Conservation (phyloP, 2,113 vertebrate species). For the Neodon shergylaensis region DNA sequence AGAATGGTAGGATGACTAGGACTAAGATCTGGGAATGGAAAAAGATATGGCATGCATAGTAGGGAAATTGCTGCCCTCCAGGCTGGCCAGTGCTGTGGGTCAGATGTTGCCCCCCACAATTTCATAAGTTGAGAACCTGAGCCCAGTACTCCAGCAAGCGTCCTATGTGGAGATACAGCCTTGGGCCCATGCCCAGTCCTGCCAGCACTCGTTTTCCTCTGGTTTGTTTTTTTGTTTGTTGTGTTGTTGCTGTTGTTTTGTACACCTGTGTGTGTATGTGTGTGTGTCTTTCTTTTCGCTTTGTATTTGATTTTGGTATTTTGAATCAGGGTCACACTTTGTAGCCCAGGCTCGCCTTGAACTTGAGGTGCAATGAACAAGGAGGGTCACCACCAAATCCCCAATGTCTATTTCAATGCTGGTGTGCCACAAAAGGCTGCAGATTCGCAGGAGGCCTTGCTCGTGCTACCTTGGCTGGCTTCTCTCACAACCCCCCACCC, state of each 20-base stretch:
- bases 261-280: not conserved
- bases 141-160: not conserved
- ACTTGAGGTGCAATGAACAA: not conserved
- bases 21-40: too few relatives aligned
- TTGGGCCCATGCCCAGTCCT: not conserved
- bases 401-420: not conserved
- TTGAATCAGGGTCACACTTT: not conserved
- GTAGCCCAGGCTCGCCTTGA: not conserved
- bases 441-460: not conserved
- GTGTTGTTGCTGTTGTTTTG: not conserved
- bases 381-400: not conserved
- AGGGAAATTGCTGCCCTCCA: not conserved
- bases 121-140: not conserved
- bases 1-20: not conserved
- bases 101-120: not conserved
- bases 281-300: not conserved
- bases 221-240: not conserved
- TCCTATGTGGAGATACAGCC: not conserved
- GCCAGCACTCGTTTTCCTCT: not conserved
- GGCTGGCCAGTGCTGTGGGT: not conserved
- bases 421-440: not conserved
- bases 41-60: not conserved
- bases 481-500: rapidly evolving
- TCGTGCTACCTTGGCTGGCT: not conserved
- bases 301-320: not conserved